A percentile compares a stretch with the other conserved stretches of the same genome.
These are phyloP conservation scores for Gallinago stenura DNA, from an alignment of 2,797 vertebrate species.

Conservation along the genomic window DNA sequence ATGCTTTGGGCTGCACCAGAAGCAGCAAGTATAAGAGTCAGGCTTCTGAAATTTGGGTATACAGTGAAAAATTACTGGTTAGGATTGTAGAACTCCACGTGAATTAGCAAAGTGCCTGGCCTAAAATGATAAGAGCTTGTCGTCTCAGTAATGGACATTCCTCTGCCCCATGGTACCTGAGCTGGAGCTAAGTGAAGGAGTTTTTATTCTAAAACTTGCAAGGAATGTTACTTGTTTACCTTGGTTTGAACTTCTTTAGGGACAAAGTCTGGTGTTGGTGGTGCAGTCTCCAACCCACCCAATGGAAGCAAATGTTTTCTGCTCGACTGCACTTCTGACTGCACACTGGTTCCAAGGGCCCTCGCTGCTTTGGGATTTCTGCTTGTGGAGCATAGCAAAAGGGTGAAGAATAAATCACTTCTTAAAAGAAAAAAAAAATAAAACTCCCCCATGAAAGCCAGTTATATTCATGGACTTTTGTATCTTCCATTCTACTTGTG, in stretches of 20 bases:
- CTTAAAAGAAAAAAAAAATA: not conserved
- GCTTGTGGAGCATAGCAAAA: not conserved
- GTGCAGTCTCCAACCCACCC: not conserved
- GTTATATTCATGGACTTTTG: not conserved
- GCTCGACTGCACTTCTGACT: not conserved
- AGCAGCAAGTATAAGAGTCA: not conserved
- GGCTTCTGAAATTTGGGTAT: not conserved
- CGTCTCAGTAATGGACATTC: not conserved
- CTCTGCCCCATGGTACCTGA: not conserved
- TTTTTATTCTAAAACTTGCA: conserved; percentile 1
- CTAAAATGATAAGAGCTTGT: not conserved
- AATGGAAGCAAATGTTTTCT: not conserved
- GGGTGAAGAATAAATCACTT: not conserved
- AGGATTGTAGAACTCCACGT: not conserved
- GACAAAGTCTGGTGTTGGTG: not conserved
- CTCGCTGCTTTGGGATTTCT: not conserved
- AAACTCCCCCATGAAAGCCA: not conserved
- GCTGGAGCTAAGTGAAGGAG: not conserved
- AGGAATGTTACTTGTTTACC: conserved; percentile 32
- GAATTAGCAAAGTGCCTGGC: not conserved
- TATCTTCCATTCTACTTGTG: not conserved
- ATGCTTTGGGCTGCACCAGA: not conserved
- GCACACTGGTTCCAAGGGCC: not conserved
- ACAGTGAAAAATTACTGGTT: not conserved
- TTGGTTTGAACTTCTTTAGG: conserved; percentile 12